Base-by-base conservation (phyloP, 2,113 vertebrate species). In the Lichenostomus cassidix region DNA sequence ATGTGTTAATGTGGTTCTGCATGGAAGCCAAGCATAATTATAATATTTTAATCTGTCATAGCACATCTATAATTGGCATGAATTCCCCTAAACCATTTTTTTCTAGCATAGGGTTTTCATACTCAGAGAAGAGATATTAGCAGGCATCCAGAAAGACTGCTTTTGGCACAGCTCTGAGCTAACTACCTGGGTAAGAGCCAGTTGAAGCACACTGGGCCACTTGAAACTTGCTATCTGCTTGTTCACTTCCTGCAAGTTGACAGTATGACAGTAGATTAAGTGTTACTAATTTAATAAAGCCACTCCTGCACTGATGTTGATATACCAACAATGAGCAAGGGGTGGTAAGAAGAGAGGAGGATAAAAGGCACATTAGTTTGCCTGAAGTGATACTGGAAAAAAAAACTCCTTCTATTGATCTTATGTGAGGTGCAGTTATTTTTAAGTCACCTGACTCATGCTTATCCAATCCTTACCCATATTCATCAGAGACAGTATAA, bases 361-460 rank as follows among this genome's bases (percentile, higher is more conserved):
- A 68, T 19, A 91, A 89, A 62, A 93, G 86, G 60, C 90, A 79
- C 68, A 95, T 94, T 85, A 76, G 65, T 90, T 89, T 81, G 74
- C 94, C 83, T 96, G 90, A 86, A 96, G 91, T 97, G 82, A 97
- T 90, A 69, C 94, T 82, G 65, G 4, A 21, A 41, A 27, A 52
- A 52, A 59, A 46, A 37, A 2, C 5, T 65, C 29, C 47, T 70
- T 92, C 74, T 98, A 98, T 97, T 96, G 98, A 98, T 98, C 97
- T 97, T 97, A 95, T 87, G 96, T 94, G 87, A 97, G 97, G 96
- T 82, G 80, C 97, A 97, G 97, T 97, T 98, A 98, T 98, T 98
- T 98, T 98, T 96, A 98, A 98, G 98, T 98, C 98, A 98, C 97
- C 97, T 98, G 96, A 97, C 93, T 97, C 94, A 78, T 90, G 65